phyloP scores from a whole-genome alignment of 2,113 vertebrate species.

The Condylura cristata region DNA sequence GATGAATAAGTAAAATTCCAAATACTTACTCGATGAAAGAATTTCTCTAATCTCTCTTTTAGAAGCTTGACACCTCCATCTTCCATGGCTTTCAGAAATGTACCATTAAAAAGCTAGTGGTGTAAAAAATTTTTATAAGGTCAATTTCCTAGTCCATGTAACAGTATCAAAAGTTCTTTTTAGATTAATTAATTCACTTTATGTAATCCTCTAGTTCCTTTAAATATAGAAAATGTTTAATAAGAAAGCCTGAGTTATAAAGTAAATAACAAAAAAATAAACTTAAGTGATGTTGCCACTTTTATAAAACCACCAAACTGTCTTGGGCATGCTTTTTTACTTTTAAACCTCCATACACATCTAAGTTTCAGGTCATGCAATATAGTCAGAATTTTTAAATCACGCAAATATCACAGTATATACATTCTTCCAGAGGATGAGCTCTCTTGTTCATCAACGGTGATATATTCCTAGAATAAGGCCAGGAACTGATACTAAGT shows the following conservation, averaged over 20 bases:
- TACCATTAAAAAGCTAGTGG: conserved; percentile 96
- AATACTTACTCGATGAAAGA: conserved; percentile 95
- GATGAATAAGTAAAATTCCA: background rate
- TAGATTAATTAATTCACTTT: conserved; percentile 16
- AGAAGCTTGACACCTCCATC: conserved; percentile 94
- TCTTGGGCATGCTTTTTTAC: background rate
- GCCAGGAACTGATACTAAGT: background rate
- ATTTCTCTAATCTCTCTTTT: conserved; percentile 96
- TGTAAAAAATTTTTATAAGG: background rate
- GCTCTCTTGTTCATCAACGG: background rate
- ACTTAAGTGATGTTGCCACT: background rate
- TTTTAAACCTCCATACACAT: background rate
- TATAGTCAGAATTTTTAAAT: background rate
- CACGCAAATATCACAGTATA: background rate
- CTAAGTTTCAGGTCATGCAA: conserved; percentile 23
- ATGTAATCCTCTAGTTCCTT: background rate
- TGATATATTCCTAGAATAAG: background rate
- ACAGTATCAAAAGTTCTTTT: background rate
- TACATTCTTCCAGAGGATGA: background rate
- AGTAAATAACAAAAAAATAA: background rate
- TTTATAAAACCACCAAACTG: background rate
- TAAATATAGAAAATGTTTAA: background rate
- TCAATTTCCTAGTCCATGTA: background rate
- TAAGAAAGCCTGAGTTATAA: conserved; percentile 5
- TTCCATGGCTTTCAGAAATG: conserved; percentile 94